These are phyloP conservation scores for Chiridota heheva DNA, from an alignment of 35 echinoderm and acorn worm genomes.

Conservation along the genomic window DNA sequence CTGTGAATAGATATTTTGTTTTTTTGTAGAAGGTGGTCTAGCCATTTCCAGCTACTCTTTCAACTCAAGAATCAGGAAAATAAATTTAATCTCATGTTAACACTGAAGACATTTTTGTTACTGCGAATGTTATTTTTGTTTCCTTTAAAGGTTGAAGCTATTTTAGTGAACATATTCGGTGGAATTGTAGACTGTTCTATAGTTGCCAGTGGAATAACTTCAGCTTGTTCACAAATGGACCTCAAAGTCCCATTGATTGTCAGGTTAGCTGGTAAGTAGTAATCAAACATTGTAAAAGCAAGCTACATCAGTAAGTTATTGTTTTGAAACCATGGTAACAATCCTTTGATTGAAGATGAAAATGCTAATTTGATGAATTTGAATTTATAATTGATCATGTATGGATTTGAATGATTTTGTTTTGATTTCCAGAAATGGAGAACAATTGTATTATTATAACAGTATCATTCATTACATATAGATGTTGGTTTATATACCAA, in stretches of 20 bases:
- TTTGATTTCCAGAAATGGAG: background rate
- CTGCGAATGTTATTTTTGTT: background rate
- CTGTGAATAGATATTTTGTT: too few relatives aligned
- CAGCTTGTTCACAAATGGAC: conserved; percentile 88
- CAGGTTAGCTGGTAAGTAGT: conserved; percentile 89
- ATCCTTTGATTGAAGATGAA: background rate
- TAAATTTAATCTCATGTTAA: too few relatives aligned
- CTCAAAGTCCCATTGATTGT: conserved; percentile 87
- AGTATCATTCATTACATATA: too few relatives aligned
- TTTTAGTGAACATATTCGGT: conserved; percentile 97
- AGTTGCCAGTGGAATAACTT: conserved; percentile 84
- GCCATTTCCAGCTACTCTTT: too few relatives aligned
- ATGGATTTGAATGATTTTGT: background rate
- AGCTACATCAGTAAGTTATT: background rate
- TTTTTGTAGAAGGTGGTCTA: too few relatives aligned
- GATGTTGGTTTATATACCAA: too few relatives aligned
- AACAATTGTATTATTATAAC: background rate
- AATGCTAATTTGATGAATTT: background rate
- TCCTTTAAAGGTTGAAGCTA: conserved; percentile 82
- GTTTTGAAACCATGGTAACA: too few relatives aligned
- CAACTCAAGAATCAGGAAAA: too few relatives aligned
- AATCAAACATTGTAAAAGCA: background rate
- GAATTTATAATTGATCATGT: background rate
- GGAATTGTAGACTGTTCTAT: conserved; percentile 94
- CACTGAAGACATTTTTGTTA: too few relatives aligned